Evolutionary conservation across 92 coral and sea anemone species (phyloP).

Genomic region (Porites lobata): DNA sequence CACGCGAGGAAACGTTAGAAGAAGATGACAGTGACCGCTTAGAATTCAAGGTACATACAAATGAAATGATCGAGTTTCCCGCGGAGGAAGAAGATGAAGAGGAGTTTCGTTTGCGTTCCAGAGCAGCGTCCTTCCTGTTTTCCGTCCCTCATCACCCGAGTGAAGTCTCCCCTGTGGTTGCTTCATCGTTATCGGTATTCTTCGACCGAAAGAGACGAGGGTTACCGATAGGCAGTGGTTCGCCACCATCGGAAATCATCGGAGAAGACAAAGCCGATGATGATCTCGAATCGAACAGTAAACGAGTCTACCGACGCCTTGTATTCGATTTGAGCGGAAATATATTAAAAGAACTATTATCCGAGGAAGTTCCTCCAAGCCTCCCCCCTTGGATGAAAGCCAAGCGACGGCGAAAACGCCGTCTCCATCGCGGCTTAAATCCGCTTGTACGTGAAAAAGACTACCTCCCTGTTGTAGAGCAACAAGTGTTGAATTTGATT

Average conservation of each 20-base stretch:
- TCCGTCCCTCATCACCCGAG: conserved; percentile 86
- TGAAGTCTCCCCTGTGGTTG: conserved; percentile 81
- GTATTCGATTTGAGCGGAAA: conserved; percentile 92
- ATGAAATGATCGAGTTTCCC: conserved; percentile 67
- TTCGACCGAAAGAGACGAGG: conserved; percentile 78
- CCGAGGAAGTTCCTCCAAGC: conserved; percentile 81
- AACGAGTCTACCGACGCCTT: conserved; percentile 84
- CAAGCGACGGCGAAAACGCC: conserved; percentile 87
- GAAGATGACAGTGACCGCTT: conserved; percentile 71
- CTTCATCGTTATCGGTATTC: conserved; percentile 67
- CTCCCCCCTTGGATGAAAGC: conserved; percentile 97
- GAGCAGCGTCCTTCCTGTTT: conserved; percentile 82
- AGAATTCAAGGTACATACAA: conserved; percentile 68
- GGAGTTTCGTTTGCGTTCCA: conserved; percentile 68
- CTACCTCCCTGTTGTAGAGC: conserved; percentile 80
- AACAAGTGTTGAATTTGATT: conserved; percentile 84
- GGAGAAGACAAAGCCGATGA: conserved; percentile 65
- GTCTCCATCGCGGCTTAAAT: conserved; percentile 80
- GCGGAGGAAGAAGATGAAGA: conserved; percentile 72
- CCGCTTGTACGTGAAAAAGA: conserved; percentile 80
- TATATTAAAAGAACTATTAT: conserved; percentile 79
- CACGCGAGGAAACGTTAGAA: conserved; percentile 37
- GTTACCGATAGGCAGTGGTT: conserved; percentile 65
- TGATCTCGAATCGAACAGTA: conserved; percentile 81
- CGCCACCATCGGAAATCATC: conserved; percentile 79